Base-by-base conservation (phyloP, 2,113 vertebrate genomes). In the Martes martes region DNA sequence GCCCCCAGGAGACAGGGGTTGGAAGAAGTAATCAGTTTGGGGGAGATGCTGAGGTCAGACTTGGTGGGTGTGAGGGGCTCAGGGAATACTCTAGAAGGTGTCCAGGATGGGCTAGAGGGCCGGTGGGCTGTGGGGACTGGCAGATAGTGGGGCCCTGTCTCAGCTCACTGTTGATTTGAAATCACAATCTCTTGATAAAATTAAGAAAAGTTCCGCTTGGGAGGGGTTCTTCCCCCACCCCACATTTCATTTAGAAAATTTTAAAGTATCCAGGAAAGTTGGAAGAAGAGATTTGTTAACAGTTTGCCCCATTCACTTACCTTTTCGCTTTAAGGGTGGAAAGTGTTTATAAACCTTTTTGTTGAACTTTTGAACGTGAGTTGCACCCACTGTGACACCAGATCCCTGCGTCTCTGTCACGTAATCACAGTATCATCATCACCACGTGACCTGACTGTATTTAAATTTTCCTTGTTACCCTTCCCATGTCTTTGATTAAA, bases 1-100 rank as follows among this genome's bases (percentile, higher is more conserved):
- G 24, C 16, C 14, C 45, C 57, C 26, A 4, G 9, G 55, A 80
- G 52, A 31, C 14, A 28, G 5, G 8, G 2, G 0, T 0, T 26
- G 26, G 76, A 50, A 69, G 45, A 83, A 76, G 50, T 50, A 39
- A 39, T 18, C 28, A 18, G 10, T 89, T 67, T 24, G 7, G 24
- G 50, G 79, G 59, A 78, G 69, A 79, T 28, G 63, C 42, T 19
- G 1, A 81, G 26, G 65, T 80, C 36, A 61, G 55, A 80, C 63
- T 47, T 10, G 1, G 47, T 47, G 18, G 65, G 39, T 39, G 23
- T 9, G 26, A 85, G 50, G 50, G 63, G 11, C 26, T 61, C 24
- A 19, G 61, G 61, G 69, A 26, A 16, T 3, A 6, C 45, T 45
- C 24, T 4, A 0, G 47, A 39, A 82, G 36, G 82, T 24, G 1